These are phyloP conservation scores for Thripadectes ignobilis DNA, from an alignment of 2,797 vertebrate species.

Conservation along the genomic window DNA sequence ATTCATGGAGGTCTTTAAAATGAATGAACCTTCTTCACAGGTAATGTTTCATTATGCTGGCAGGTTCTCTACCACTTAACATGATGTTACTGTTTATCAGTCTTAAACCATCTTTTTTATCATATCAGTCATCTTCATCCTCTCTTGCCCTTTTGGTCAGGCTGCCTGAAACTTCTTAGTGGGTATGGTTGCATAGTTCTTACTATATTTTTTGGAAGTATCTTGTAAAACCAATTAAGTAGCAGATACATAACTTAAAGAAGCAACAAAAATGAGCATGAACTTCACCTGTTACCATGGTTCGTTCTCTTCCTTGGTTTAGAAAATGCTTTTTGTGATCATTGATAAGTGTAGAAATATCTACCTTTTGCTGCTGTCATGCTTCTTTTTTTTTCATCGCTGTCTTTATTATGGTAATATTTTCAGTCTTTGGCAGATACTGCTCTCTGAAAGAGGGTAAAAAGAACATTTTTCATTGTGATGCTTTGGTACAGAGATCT, in stretches of 20 bases:
- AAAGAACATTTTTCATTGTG: background rate
- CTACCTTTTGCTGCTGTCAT: background rate
- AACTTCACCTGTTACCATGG: background rate
- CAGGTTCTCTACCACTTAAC: background rate
- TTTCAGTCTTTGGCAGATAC: background rate
- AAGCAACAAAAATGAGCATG: background rate
- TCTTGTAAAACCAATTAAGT: background rate
- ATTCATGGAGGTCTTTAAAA: background rate
- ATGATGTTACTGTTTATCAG: background rate
- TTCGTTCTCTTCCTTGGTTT: background rate
- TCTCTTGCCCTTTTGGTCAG: background rate
- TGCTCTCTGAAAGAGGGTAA: background rate
- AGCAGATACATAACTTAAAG: background rate
- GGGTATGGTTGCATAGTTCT: background rate
- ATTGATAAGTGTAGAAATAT: background rate
- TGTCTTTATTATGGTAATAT: background rate
- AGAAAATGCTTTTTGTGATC: background rate
- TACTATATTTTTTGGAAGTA: background rate
- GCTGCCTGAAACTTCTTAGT: background rate
- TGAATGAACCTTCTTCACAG: background rate
- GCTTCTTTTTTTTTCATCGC: background rate
- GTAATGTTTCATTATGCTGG: background rate
- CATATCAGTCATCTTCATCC: background rate
- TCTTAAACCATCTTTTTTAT: background rate
- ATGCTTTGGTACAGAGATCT: background rate